Base-by-base conservation (phyloP, 2,888 invertebrate genomes). In the Clivina fossor region DNA sequence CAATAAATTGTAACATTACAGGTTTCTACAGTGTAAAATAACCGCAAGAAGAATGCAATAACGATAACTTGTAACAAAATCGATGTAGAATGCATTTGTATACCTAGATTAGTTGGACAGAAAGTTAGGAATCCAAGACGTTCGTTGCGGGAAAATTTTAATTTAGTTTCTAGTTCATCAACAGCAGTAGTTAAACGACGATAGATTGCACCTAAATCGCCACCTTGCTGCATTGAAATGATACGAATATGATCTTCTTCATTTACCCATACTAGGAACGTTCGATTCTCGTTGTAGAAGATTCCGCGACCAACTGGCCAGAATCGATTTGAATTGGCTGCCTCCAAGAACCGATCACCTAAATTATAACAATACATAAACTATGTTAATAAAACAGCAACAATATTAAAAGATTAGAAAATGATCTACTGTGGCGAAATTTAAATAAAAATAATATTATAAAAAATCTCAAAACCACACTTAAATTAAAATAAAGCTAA, bases 221-320 rank as follows among this genome's bases (percentile, higher is more conserved):
- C 94, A 60, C 93, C 96, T 82, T 85, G 86, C 77, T 96, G 93
- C 94, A 97, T 94, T 68, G 94, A 94, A 78, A 97, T 97, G 69
- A 97, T 88, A 64, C 96, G 86, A 69, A 96, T 83, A 76, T 97
- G 97, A 80, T 97, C 97, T 77, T 97, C 96, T 76, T 97, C 96
- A 72, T 95, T 95, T 77, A 90, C 86, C 96, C 97, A 97, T 62
- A 96, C 89, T 73, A 93, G 80, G 86, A 97, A 97, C 63, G 93
- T 93, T 80, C 95, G 95, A 77, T 84, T 84, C 71, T 91, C 88
- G 72, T 97, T 97, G 80, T 91, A 90, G 83, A 84, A 97, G 78
- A 97, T 96, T 68, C 97, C 97, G 73, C 97, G 88, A 18, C 83
- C 82, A 60, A 85, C 81, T 63, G 97, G 97, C 97, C 97, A 98